These are phyloP conservation scores for Caenorhabditis remanei DNA, from an alignment of 1,140 invertebrate genomes.

Conservation along the genomic window DNA sequence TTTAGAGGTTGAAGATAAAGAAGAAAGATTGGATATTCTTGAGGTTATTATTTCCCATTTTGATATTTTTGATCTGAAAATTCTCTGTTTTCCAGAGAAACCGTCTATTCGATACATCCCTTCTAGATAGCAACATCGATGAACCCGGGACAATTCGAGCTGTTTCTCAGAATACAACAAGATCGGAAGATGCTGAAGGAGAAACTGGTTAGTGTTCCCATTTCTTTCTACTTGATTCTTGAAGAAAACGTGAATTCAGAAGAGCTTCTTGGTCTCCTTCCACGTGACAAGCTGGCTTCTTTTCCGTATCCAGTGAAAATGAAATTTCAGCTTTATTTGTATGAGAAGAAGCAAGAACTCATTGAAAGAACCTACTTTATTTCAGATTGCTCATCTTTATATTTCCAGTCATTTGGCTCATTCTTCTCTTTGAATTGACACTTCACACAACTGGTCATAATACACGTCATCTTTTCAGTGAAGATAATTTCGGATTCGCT, in stretches of 20 bases:
- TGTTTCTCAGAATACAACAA: neutral
- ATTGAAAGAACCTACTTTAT: neutral
- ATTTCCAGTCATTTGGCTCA: neutral
- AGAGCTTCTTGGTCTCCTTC: slow-evolving; percentile 4
- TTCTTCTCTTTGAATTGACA: slow-evolving; percentile 15
- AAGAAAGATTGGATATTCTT: neutral
- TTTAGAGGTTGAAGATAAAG: slow-evolving; percentile 11
- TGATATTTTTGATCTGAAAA: neutral
- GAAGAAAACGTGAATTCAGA: neutral
- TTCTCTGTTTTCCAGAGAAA: slow-evolving; percentile 18
- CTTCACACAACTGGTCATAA: slow-evolving; percentile 12
- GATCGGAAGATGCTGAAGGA: neutral
- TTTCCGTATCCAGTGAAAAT: neutral
- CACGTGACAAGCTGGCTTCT: slow-evolving; percentile 31
- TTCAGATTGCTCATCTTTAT: slow-evolving; percentile 4
- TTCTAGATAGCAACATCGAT: slow-evolving; percentile 5
- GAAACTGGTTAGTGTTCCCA: neutral
- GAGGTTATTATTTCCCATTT: neutral
- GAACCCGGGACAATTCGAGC: neutral
- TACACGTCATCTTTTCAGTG: slow-evolving; percentile 26
- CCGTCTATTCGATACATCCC: slow-evolving; percentile 21
- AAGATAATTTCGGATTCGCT: slow-evolving; percentile 5
- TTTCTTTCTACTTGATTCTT: neutral
- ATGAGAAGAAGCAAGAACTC: neutral
- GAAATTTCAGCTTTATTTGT: slow-evolving; percentile 24